These are phyloP conservation scores for Notiomystis cincta DNA, from an alignment of 2,113 vertebrate genomes.

Conservation along the genomic window DNA sequence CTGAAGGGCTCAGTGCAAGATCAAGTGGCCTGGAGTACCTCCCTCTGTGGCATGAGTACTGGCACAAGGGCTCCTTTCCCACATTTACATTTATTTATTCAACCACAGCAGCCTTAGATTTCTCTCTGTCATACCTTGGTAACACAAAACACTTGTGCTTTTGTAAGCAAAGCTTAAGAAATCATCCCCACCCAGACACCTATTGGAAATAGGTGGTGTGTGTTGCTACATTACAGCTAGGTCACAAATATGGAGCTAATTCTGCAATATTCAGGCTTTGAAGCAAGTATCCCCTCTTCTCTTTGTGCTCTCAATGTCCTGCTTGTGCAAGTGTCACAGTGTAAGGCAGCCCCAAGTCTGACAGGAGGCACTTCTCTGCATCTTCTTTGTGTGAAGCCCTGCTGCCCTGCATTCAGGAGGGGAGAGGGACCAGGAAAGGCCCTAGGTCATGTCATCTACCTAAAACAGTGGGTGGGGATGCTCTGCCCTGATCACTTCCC, in stretches of 20 bases:
- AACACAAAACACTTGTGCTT: neutral
- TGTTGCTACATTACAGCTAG: neutral
- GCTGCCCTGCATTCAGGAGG: neutral
- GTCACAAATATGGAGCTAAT: neutral
- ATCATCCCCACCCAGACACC: neutral
- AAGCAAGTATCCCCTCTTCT: neutral
- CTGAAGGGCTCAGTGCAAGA: neutral
- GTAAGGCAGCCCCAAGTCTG: neutral
- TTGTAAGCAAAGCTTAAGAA: neutral
- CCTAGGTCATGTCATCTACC: neutral
- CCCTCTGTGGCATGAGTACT: neutral
- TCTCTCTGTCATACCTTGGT: neutral
- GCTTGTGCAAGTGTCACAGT: neutral
- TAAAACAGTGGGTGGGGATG: neutral
- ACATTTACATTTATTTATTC: neutral
- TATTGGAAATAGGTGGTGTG: neutral
- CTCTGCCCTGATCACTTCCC: neutral
- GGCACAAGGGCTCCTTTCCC: neutral
- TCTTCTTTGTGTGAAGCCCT: neutral
- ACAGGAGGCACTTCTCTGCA: neutral
- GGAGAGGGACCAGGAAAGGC: neutral
- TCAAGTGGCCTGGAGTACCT: neutral
- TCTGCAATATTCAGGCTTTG: neutral
- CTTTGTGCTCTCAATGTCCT: neutral
- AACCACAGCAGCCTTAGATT: neutral